Percentiles rank a stretch among this genome's conserved stretches.
These are phyloP conservation scores for Buteo buteo DNA, from an alignment of 2,113 vertebrate genomes.

Conservation along the genomic window DNA sequence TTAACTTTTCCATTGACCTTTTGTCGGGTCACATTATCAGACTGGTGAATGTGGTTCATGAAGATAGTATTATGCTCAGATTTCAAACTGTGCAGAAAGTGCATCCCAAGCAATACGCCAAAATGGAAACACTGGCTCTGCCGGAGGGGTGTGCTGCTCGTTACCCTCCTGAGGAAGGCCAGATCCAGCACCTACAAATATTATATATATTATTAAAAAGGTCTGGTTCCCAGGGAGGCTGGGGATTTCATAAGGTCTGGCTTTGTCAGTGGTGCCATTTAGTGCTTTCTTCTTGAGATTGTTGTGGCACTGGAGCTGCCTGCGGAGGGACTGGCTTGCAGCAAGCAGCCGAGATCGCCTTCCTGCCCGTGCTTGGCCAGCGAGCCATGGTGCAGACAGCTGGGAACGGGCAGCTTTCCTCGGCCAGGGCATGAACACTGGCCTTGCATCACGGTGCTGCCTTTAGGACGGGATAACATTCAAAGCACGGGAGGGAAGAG, in stretches of 20 bases:
- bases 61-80: conserved; percentile 39
- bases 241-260: neutral
- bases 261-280: neutral
- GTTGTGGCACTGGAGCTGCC: neutral
- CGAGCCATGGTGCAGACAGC: neutral
- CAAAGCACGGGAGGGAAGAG: neutral
- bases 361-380: fast-evolving
- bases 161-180: neutral
- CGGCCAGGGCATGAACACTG: neutral
- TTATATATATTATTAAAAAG: neutral
- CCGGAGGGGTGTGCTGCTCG: neutral
- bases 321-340: neutral
- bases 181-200: neutral
- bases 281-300: neutral
- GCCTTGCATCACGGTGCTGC: fast-evolving
- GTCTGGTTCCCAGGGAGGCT: neutral
- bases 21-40: conserved; percentile 26
- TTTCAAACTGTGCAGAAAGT: conserved; percentile 40
- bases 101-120: conserved; percentile 42
- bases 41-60: conserved; percentile 38
- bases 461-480: neutral
- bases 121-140: neutral
- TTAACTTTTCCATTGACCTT: conserved; percentile 63
- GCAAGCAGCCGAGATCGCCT: neutral
- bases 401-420: neutral